phyloP scores from a whole-genome alignment of 2,113 vertebrate species.

The Ariopsis seemanni region DNA sequence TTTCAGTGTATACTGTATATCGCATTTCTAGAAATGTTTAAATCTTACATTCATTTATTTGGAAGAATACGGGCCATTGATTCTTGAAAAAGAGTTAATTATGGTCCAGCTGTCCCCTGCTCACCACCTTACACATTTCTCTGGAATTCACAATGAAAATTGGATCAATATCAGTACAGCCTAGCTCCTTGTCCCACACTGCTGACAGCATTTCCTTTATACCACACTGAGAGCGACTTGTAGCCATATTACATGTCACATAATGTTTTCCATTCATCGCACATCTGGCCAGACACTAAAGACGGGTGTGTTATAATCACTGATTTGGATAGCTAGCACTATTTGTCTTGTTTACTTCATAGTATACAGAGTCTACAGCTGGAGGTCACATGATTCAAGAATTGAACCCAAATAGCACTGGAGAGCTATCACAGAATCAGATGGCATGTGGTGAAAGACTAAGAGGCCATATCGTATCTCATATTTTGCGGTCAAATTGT shows the following conservation, averaged over 20 bases:
- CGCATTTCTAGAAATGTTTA: not conserved
- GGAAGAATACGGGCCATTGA: not conserved
- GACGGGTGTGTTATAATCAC: not conserved
- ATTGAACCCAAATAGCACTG: slow-evolving; percentile 7
- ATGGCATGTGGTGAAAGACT: not conserved
- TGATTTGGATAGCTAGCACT: not conserved
- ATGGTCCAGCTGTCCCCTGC: not conserved
- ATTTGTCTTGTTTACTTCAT: slow-evolving; percentile 10
- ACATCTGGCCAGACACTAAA: slow-evolving; percentile 20
- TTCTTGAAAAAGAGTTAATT: not conserved
- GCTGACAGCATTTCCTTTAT: slow-evolving; percentile 3
- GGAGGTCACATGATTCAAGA: slow-evolving; percentile 16
- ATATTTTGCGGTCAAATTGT: not conserved
- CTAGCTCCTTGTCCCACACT: not conserved
- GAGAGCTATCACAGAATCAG: not conserved
- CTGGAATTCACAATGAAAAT: not conserved
- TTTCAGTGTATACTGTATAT: too few species aligned
- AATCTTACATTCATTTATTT: not conserved
- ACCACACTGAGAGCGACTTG: not conserved
- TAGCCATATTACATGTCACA: slow-evolving; percentile 7
- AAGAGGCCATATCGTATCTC: too few species aligned
- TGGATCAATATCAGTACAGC: not conserved
- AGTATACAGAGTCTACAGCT: not conserved
- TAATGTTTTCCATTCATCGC: slow-evolving; percentile 25
- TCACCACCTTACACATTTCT: not conserved